Evolutionary conservation across 1,140 invertebrate species (phyloP).

Genomic region (Linepithema humile): DNA sequence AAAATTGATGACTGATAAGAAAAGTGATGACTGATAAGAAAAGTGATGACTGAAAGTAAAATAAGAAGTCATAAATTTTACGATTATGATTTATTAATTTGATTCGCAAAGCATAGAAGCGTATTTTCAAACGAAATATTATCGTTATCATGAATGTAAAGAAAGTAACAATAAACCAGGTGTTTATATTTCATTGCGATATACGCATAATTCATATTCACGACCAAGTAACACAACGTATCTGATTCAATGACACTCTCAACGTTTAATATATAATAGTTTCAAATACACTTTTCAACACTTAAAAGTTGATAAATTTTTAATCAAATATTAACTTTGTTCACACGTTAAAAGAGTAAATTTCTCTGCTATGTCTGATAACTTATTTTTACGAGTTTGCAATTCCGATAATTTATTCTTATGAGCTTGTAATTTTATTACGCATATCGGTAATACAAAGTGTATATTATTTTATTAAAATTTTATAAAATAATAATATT

Average conservation of each 20-base stretch:
- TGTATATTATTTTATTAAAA: not conserved
- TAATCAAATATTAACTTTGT: not conserved
- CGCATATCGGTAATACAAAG: not conserved
- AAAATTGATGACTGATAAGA: too few species aligned
- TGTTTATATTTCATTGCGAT: too few species aligned
- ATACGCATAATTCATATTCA: not conserved
- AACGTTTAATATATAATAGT: not conserved
- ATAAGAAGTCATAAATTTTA: too few species aligned
- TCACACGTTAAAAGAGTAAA: not conserved
- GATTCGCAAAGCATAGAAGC: too few species aligned
- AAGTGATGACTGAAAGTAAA: too few species aligned
- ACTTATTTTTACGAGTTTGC: too few species aligned
- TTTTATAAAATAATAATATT: not conserved
- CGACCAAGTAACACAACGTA: not conserved
- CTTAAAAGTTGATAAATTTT: not conserved
- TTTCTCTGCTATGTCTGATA: too few species aligned
- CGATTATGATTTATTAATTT: too few species aligned
- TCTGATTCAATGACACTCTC: not conserved
- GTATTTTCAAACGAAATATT: too few species aligned
- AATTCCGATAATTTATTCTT: not conserved
- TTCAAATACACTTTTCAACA: not conserved
- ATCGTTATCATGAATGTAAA: too few species aligned
- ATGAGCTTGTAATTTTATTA: not conserved
- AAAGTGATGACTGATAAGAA: too few species aligned
- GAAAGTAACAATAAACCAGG: too few species aligned